These are phyloP conservation scores for Poeciliopsis prolifica DNA, from an alignment of 2,113 vertebrate genomes.

Conservation along the genomic window DNA sequence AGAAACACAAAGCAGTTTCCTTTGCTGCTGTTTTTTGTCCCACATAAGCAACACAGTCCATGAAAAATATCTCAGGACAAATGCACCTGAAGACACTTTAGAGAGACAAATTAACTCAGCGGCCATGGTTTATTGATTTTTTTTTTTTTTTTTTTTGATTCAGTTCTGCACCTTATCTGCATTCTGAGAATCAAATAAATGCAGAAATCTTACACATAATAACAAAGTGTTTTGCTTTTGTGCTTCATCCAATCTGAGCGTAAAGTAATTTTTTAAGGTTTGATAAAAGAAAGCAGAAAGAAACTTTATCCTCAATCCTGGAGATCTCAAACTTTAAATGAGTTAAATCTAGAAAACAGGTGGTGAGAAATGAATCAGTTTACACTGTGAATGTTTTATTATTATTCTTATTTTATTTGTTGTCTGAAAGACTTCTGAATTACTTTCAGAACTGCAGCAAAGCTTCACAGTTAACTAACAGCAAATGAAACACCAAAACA, in stretches of 20 bases:
- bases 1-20: too few relatives aligned
- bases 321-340: background rate
- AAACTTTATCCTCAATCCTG: background rate
- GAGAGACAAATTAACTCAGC: too few relatives aligned
- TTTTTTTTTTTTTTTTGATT: background rate
- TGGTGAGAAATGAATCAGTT: background rate
- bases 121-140: too few relatives aligned
- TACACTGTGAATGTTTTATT: background rate
- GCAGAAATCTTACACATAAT: background rate
- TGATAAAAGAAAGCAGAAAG: background rate
- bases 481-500: constrained; percentile 13
- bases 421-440: background rate
- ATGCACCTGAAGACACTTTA: too few relatives aligned
- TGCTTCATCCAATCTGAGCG: background rate
- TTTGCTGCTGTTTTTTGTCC: too few relatives aligned
- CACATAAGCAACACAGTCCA: too few relatives aligned
- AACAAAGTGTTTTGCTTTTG: background rate
- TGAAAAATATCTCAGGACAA: too few relatives aligned
- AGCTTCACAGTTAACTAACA: background rate
- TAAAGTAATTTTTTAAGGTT: background rate
- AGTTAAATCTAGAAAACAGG: background rate
- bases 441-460: background rate
- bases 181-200: background rate
- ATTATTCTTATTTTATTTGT: background rate
- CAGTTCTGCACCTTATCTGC: background rate